Evolutionary conservation across 2,888 invertebrate species (phyloP).

Genomic region (Tribolium freemani): DNA sequence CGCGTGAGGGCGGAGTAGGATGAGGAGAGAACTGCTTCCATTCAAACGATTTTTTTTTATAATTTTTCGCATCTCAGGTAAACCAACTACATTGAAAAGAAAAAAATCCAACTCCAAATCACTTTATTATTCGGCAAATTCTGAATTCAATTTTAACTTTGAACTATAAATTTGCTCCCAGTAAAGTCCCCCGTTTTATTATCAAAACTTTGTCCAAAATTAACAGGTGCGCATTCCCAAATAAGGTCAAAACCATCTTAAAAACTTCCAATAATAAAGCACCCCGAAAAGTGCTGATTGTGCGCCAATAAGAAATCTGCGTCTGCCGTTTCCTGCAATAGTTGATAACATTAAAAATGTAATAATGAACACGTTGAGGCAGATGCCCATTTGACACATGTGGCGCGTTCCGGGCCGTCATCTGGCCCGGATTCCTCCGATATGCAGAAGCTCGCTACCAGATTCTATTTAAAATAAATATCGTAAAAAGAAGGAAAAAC

Average conservation of each 20-base stretch:
- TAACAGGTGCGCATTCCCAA: slow-evolving; percentile 20
- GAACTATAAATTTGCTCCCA: neutral
- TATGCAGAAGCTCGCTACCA: slow-evolving; percentile 33
- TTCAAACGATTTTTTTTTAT: neutral
- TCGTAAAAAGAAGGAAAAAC: slow-evolving; percentile 1
- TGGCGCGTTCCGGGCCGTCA: slow-evolving; percentile 41
- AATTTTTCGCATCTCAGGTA: neutral
- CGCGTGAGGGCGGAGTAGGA: slow-evolving; percentile 31
- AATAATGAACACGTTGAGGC: slow-evolving; percentile 49
- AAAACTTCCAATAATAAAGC: slow-evolving; percentile 14
- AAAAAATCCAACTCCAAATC: too few species aligned
- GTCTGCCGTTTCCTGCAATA: slow-evolving; percentile 22
- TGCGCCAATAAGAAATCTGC: slow-evolving; percentile 32
- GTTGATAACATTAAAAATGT: slow-evolving; percentile 47
- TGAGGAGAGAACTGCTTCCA: neutral
- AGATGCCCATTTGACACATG: slow-evolving; percentile 39
- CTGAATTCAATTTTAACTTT: neutral
- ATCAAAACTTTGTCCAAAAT: slow-evolving; percentile 7
- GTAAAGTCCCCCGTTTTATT: neutral
- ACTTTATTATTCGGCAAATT: neutral
- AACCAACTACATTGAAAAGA: too few species aligned
- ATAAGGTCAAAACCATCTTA: slow-evolving; percentile 25
- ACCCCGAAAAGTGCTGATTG: slow-evolving; percentile 28
- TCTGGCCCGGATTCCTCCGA: slow-evolving; percentile 26
- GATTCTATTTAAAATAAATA: slow-evolving; percentile 26